These are phyloP conservation scores for Pseudochirops cupreus DNA, from an alignment of 2,797 vertebrate species.

Conservation along the genomic window DNA sequence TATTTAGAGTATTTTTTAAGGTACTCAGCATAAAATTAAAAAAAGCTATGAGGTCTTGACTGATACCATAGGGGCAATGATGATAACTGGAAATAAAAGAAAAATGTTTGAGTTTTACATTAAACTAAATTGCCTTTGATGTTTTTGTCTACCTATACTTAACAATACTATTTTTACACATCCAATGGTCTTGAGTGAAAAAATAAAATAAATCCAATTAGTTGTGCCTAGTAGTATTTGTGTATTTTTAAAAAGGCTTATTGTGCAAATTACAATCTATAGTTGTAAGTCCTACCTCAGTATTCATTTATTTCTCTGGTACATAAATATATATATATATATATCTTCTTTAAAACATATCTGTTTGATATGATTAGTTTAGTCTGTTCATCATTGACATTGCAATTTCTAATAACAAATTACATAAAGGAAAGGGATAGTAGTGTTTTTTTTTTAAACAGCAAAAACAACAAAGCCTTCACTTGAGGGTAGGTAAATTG, in stretches of 20 bases:
- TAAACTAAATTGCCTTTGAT: background rate
- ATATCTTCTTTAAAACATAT: background rate
- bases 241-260: background rate
- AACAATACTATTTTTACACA: background rate
- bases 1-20: background rate
- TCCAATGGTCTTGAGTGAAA: background rate
- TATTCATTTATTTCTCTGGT: background rate
- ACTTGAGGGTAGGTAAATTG: background rate
- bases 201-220: background rate
- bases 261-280: background rate
- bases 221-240: background rate
- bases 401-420: background rate
- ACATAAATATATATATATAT: background rate
- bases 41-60: background rate
- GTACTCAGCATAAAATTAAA: background rate
- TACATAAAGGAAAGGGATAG: background rate
- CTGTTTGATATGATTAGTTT: conserved; percentile 17
- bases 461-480: background rate
- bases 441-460: background rate
- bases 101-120: background rate
- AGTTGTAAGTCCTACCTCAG: background rate
- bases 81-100: background rate
- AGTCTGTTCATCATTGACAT: background rate
- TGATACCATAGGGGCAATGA: background rate
- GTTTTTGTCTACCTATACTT: background rate